Percentiles rank a stretch among this genome's conserved stretches.
These are phyloP conservation scores for Ochlodes sylvanus DNA, from an alignment of 2,888 invertebrate genomes.

Conservation along the genomic window DNA sequence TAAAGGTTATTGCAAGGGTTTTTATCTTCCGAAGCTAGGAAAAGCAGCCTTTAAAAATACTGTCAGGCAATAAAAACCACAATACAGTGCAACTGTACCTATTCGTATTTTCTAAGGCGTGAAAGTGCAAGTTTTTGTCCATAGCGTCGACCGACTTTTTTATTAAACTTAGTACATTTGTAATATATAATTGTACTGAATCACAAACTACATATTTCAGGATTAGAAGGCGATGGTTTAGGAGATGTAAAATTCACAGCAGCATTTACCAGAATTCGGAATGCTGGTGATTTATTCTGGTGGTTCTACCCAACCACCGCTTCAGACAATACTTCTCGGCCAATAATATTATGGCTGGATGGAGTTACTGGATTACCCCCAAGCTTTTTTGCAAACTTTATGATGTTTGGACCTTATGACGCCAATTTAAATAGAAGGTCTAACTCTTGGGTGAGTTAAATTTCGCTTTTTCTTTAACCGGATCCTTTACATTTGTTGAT, in stretches of 20 bases:
- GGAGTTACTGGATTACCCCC: constrained; percentile 93
- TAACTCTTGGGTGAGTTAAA: constrained; percentile 88
- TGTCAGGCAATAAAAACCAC: too few relatives aligned
- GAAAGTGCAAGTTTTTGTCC: too few relatives aligned
- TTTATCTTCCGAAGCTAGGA: too few relatives aligned
- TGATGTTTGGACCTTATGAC: constrained; percentile 92
- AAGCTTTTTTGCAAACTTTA: constrained; percentile 94
- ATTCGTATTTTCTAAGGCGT: too few relatives aligned
- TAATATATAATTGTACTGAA: too few relatives aligned
- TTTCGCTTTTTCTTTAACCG: too few relatives aligned
- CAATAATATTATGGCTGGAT: constrained; percentile 94
- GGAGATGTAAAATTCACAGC: constrained; percentile 88
- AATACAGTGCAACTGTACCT: too few relatives aligned
- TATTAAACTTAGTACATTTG: too few relatives aligned
- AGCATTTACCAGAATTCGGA: constrained; percentile 89
- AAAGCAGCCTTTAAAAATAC: too few relatives aligned
- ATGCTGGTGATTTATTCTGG: constrained; percentile 92
- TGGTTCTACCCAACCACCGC: constrained; percentile 92
- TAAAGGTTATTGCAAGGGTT: too few relatives aligned
- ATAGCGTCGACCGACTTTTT: too few relatives aligned
- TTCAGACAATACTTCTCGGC: constrained; percentile 80
- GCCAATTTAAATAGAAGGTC: constrained; percentile 86
- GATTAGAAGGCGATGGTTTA: constrained; percentile 66
- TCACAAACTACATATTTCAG: constrained; percentile 46
- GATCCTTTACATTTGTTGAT: too few relatives aligned